Evolutionary conservation across 2,797 vertebrate species (phyloP).

Genomic region (Danionella dracula): DNA sequence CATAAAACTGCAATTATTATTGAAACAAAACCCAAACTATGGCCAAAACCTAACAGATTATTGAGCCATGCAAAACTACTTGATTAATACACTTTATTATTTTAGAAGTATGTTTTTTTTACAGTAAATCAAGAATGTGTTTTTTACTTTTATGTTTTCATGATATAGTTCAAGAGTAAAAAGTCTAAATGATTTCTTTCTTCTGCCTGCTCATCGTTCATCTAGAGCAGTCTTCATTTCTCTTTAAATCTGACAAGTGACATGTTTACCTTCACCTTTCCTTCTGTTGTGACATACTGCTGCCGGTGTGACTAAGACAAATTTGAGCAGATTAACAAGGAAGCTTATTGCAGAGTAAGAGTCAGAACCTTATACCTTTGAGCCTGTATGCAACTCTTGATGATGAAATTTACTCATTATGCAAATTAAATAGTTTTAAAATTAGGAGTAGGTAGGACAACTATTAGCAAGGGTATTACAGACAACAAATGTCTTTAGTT

Average conservation of each 20-base stretch:
- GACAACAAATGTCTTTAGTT: constrained; percentile 61
- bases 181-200: background rate
- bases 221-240: constrained; percentile 7
- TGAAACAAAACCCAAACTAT: too few species aligned
- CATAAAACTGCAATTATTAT: too few species aligned
- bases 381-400: constrained; percentile 52
- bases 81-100: too few species aligned
- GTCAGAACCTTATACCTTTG: constrained; percentile 51
- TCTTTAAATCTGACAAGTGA: constrained; percentile 28
- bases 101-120: too few species aligned
- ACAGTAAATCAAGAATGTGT: too few species aligned
- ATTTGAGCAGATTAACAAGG: constrained; percentile 51
- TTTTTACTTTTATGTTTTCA: too few species aligned
- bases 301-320: constrained; percentile 59
- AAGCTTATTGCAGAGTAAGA: constrained; percentile 39
- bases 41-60: too few species aligned
- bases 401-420: constrained; percentile 55
- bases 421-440: constrained; percentile 54
- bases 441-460: constrained; percentile 41
- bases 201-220: constrained; percentile 1
- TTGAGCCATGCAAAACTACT: too few species aligned
- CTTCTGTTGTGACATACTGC: constrained; percentile 20
- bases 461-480: constrained; percentile 46
- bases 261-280: constrained; percentile 46
- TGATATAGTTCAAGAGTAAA: too few species aligned